These are phyloP conservation scores for Dicrurus megarhynchus DNA, from an alignment of 2,113 vertebrate genomes.

Conservation along the genomic window DNA sequence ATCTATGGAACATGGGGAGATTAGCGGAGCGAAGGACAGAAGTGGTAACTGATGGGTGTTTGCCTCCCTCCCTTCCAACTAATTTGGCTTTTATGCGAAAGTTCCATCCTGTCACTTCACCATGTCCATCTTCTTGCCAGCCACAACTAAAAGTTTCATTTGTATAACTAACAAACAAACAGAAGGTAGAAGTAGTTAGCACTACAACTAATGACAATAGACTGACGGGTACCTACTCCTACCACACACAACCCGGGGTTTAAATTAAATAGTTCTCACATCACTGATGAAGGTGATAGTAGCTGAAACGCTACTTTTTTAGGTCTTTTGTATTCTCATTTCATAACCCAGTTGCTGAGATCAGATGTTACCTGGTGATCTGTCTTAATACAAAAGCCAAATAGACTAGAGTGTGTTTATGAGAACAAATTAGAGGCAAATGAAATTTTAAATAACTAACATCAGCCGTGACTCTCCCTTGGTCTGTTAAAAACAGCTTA, in stretches of 20 bases:
- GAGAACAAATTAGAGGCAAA: constrained; percentile 59
- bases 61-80: background rate
- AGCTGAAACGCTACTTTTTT: constrained; percentile 3
- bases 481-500: background rate
- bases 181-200: background rate
- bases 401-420: constrained; percentile 62
- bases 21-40: rapidly evolving
- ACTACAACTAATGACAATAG: constrained; percentile 29
- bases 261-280: constrained; percentile 20
- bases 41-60: background rate
- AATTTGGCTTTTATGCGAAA: background rate
- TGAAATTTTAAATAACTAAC: constrained; percentile 66
- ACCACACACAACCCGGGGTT: background rate
- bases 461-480: background rate
- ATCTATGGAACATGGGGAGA: background rate
- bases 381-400: constrained; percentile 64
- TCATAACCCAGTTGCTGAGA: background rate
- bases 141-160: background rate
- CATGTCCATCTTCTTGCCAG: background rate
- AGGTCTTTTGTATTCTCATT: constrained; percentile 9
- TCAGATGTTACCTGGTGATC: constrained; percentile 11
- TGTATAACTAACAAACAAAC: background rate
- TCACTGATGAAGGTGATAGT: background rate
- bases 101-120: background rate
- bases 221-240: background rate